Conservation (phyloP, 2,797 vertebrate genomes). For the Anniella stebbinsi region DNA sequence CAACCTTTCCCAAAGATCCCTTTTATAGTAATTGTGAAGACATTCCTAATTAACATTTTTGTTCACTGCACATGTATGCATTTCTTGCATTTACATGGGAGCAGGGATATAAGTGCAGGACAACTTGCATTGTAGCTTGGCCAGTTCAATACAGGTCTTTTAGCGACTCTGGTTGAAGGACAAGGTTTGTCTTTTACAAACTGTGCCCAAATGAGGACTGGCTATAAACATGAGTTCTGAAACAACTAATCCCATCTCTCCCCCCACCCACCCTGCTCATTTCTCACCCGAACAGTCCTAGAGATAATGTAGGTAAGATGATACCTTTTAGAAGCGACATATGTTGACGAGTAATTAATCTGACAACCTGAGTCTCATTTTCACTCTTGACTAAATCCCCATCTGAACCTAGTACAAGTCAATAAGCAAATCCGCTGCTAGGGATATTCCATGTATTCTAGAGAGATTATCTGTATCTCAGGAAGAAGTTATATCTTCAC, state of each 20-base stretch:
- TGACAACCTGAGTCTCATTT: conserved; percentile 43
- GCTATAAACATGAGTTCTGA: conserved; percentile 7
- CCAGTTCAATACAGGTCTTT: background rate
- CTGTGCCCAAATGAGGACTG: background rate
- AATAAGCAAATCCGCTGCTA: background rate
- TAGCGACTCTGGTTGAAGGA: background rate
- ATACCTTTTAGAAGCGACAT: conserved; percentile 40
- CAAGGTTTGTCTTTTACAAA: background rate
- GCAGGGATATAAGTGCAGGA: background rate
- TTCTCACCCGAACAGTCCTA: conserved; percentile 17
- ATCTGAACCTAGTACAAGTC: conserved; percentile 5
- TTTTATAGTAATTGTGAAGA: background rate
- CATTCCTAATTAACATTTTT: background rate
- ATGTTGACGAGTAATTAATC: conserved; percentile 40
- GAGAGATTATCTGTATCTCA: background rate
- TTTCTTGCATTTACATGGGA: background rate
- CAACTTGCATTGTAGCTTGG: background rate
- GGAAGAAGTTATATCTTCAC: background rate
- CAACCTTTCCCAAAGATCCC: too few relatives aligned
- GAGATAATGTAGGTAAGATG: conserved; percentile 36
- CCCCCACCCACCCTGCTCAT: background rate
- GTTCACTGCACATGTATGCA: background rate
- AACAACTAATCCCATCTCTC: conserved; percentile 4
- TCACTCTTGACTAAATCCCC: conserved; percentile 35
- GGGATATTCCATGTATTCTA: background rate